Evolutionary conservation across 1,140 invertebrate species (phyloP).

Genomic region (Drosophila bifasciata): DNA sequence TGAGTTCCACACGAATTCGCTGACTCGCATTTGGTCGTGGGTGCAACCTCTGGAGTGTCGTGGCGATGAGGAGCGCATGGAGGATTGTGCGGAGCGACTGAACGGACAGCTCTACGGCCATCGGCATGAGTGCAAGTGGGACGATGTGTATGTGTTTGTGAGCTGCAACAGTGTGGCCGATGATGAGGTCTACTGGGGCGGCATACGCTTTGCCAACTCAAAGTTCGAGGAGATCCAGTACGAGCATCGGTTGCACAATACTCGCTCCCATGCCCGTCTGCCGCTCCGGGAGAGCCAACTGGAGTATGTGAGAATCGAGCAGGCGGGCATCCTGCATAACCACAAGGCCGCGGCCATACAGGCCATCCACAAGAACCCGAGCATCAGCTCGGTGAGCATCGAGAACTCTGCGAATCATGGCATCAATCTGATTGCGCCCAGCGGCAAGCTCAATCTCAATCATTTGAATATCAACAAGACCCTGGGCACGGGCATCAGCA

Average conservation of each 20-base stretch:
- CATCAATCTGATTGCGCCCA: slow-evolving; percentile 95
- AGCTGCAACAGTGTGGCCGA: slow-evolving; percentile 91
- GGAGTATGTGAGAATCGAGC: slow-evolving; percentile 93
- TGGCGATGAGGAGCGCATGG: slow-evolving; percentile 93
- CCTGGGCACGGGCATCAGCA: slow-evolving; percentile 94
- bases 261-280: slow-evolving; percentile 89
- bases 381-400: slow-evolving; percentile 92
- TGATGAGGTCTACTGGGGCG: slow-evolving; percentile 96
- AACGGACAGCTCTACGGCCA: slow-evolving; percentile 95
- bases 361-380: slow-evolving; percentile 93
- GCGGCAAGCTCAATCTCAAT: slow-evolving; percentile 89
- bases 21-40: slow-evolving; percentile 96
- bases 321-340: slow-evolving; percentile 98
- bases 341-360: slow-evolving; percentile 97
- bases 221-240: slow-evolving; percentile 95
- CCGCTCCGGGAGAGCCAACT: slow-evolving; percentile 90
- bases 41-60: slow-evolving; percentile 94
- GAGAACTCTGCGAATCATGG: slow-evolving; percentile 94
- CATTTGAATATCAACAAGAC: slow-evolving; percentile 92
- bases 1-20: slow-evolving; percentile 93
- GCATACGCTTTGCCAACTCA: slow-evolving; percentile 94
- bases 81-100: slow-evolving; percentile 94
- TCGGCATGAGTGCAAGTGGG: slow-evolving; percentile 93
- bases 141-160: slow-evolving; percentile 96
- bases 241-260: slow-evolving; percentile 92